Base-by-base conservation (phyloP, 2,888 invertebrate genomes). In the Zele albiditarsus region DNA sequence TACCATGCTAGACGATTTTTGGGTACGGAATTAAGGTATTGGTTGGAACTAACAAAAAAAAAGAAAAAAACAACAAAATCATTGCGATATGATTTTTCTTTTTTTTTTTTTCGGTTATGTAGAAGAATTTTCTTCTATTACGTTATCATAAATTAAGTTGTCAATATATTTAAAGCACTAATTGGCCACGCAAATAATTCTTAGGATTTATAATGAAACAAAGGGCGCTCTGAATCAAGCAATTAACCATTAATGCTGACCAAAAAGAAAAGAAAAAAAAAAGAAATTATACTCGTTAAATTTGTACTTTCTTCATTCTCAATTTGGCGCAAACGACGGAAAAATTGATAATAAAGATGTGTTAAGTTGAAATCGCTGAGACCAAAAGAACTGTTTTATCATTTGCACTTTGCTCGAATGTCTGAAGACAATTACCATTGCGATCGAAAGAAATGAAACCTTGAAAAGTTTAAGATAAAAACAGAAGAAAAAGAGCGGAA, bases 371-470 rank as follows among this genome's bases (percentile, higher is more conserved):
- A 63, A 31, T 31, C 33, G 33, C 28, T n/a, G 1, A 31, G 27
- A 16, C 27, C 14, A 16, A 16, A 3, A 46, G 16, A n/a, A 46
- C n/a, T 46, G 16, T 46, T 46, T 46, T n/a, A n/a, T 46, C 57
- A 80, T 76, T 77, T 82, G 82, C 84, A 83, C 84, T 83, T 84
- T 80, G 82, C 53, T 20, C 8, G 20, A 53, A n/a, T 53, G 8
- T 83, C 84, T 82, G 81, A 82, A 80, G 81, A 85, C 79, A 80
- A 82, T 79, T 76, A 82, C 80, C 79, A 82, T 80, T 82, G 79
- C 80, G 83, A 80, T 76, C 80, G 82, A 78, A n/a, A 31, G 14
- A 23, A 68, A 68, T 66, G 20, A 14, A 28, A 53, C 31, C 16
- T 31, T 58, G 23, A 46, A 14, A 38, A 67, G 28, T 46, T 49